Base-by-base conservation (phyloP, 2,888 invertebrate species). In the Sesia apiformis region DNA sequence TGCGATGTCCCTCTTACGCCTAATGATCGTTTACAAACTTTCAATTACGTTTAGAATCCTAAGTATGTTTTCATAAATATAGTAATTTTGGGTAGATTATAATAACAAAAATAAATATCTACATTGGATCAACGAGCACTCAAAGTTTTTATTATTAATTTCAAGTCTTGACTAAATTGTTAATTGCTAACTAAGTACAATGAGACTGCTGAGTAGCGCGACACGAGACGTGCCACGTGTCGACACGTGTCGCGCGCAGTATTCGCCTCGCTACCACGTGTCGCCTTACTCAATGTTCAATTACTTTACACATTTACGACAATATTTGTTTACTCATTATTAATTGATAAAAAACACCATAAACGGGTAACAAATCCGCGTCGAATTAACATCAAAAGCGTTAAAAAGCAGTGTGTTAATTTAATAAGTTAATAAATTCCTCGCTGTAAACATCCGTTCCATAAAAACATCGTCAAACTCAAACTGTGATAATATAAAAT, bases 101-200 rank as follows among this genome's bases (percentile, higher is more conserved):
- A 76, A 84, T 86, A 87, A 89, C 88, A 88, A 87, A 88, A 89
- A 89, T 89, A 89, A 88, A 88, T 87, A 89, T 89, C 87, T 89
- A 88, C 85, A 88, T 82, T 79, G 84, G 75, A 76, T 83, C 82
- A 87, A 88, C 85, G 84, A 86, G 79, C 82, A 80, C 81, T 77
- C 84, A 75, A 79, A 76, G 65, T 74, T 23, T 67, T 5, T 50
- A 38, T 76, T 74, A 74, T 81, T 77, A 78, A 78, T 81, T 84
- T 79, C 76, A 76, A 81, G 64, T 69, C 73, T 82, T 81, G 81
- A 81, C 84, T 84, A 85, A 76, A 72, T 38, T 74, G 75, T 81
- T 83, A 80, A 67, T 76, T 74, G 74, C 87, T 89, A 87, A 75
- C 80, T 88, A 89, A 88, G 87, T 88, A 87, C 89, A 79, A 74